phyloP scores from a whole-genome alignment of 92 coral and sea anemone genomes.

The Porites divaricata region DNA sequence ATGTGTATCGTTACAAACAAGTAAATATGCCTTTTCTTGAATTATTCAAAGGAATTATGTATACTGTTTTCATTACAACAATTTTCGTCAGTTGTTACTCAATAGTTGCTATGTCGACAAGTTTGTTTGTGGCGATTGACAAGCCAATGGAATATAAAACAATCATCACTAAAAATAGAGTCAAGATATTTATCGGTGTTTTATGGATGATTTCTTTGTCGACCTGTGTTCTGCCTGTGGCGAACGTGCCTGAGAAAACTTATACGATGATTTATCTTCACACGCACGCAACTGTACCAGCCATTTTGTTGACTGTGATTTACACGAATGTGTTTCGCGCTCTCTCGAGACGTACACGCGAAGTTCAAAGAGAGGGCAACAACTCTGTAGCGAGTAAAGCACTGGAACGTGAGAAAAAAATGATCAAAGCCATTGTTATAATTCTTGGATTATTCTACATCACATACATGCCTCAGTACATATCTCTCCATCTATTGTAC shows the following conservation, averaged over 20 bases:
- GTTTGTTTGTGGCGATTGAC: constrained; percentile 38
- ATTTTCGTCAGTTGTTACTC: constrained; percentile 44
- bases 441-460: constrained; percentile 41
- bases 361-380: constrained; percentile 18
- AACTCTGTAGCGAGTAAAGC: constrained; percentile 6
- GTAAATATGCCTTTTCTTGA: not conserved
- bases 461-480: constrained; percentile 43
- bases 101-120: constrained; percentile 38
- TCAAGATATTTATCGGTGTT: constrained; percentile 35
- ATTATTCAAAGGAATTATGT: not conserved
- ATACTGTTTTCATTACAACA: constrained; percentile 6
- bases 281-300: constrained; percentile 62
- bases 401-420: constrained; percentile 21
- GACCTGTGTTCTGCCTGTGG: constrained; percentile 56
- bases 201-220: constrained; percentile 48
- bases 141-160: constrained; percentile 35
- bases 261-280: constrained; percentile 53
- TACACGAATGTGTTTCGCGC: constrained; percentile 48
- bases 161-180: constrained; percentile 28
- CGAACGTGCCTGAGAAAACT: constrained; percentile 36
- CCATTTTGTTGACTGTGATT: constrained; percentile 42
- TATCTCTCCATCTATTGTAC: constrained; percentile 37
- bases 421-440: constrained; percentile 23
- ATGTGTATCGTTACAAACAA: constrained; percentile 21
- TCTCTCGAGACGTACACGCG: constrained; percentile 39